Base-by-base conservation (phyloP, 2,888 invertebrate genomes). In the Drosophila mulleri region DNA sequence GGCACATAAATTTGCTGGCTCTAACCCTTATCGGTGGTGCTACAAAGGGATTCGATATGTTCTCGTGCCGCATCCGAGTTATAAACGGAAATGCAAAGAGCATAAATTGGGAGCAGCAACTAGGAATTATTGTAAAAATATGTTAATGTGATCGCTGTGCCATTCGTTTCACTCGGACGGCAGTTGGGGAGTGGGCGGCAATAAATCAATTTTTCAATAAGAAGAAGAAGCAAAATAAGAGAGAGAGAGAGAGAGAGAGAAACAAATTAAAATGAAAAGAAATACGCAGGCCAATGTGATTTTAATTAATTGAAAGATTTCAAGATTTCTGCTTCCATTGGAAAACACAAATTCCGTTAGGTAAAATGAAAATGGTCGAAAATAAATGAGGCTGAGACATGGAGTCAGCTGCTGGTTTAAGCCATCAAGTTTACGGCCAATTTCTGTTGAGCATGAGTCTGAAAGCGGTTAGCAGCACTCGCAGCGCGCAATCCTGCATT, bases 401-500 rank as follows among this genome's bases (percentile, higher is more conserved):
- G 45, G 20, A 20, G 23, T 45, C 18, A 23, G 7, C 64, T 54
- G 76, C 67, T 80, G 68, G 80, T 66, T 76, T 64, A 42, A 53
- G 77, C 35, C 70, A 74, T 76, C 73, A 80, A 70, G 67, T 64
- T 80, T 71, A 80, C 74, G 74, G 48, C 54, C 77, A 52, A 52
- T 63, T 72, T 50, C 67, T 67, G 72, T 35, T 52, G 39, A 39
- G 52, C 37, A 67, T 63, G 48, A 61, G 59, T 37, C 50, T 50
- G 54, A 18, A 41, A 54, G 72, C 39, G 32, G n/a, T 20, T 59
- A 4, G 57, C 32, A 41, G 16, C 26, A 41, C 26, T 39, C 56
- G 62, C 60, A 50, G 45, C 64, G 68, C 68, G 68, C 68, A 83
- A 83, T 84, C 86, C 77, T 88, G 77, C 86, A 84, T 84, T 86